These are phyloP conservation scores for Anodontia alba DNA, from an alignment of 2,888 invertebrate species.

Conservation along the genomic window DNA sequence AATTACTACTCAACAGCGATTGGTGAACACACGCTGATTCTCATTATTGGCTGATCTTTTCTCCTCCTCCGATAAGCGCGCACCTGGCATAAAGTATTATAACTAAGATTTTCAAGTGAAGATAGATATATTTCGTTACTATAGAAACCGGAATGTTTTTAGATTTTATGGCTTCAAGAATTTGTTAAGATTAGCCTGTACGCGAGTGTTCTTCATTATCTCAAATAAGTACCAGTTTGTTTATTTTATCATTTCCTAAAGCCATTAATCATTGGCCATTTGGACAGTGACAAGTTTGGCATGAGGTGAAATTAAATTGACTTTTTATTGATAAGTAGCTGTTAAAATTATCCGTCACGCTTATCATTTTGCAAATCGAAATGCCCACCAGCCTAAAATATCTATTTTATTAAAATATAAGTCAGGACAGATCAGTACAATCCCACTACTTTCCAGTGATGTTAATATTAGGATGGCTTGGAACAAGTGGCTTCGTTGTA, in stretches of 20 bases:
- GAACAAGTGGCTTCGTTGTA: too few relatives aligned
- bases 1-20: slow-evolving; percentile 51
- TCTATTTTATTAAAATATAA: neutral
- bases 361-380: too few relatives aligned
- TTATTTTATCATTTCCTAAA: neutral
- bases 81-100: slow-evolving; percentile 35
- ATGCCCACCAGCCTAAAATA: neutral
- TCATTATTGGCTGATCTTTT: slow-evolving; percentile 65
- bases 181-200: slow-evolving; percentile 19
- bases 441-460: too few relatives aligned
- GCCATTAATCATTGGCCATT: neutral
- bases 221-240: neutral
- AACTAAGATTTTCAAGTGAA: slow-evolving; percentile 28
- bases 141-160: slow-evolving; percentile 40
- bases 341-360: neutral
- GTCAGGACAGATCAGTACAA: neutral
- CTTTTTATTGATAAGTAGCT: neutral
- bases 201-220: slow-evolving; percentile 13
- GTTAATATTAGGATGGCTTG: too few relatives aligned
- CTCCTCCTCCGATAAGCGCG: slow-evolving; percentile 49
- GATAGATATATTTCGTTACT: slow-evolving; percentile 45
- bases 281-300: neutral
- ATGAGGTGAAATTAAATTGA: neutral
- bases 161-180: slow-evolving; percentile 44
- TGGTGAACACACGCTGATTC: slow-evolving; percentile 52